Evolutionary conservation across 2,888 invertebrate genomes (phyloP).

Genomic region (Nebria brevicollis): DNA sequence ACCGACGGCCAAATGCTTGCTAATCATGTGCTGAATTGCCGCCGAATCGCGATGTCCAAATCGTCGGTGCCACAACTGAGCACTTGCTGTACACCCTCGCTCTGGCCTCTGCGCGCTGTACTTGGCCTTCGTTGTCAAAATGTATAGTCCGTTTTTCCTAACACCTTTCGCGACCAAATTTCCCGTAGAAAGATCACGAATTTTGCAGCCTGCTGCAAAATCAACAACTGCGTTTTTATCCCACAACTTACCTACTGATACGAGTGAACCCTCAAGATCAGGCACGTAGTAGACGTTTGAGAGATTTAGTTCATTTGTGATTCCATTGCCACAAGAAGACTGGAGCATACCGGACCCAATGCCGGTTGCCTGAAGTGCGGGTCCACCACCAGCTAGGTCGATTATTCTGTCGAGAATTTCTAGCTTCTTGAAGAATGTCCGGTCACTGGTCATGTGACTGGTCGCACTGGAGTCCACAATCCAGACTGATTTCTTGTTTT

Average conservation of each 20-base stretch:
- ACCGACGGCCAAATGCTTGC: slow-evolving; percentile 34
- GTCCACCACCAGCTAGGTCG: not conserved
- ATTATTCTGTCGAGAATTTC: no score
- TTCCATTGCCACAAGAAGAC: not conserved
- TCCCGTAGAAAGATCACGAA: not conserved
- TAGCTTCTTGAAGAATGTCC: no score
- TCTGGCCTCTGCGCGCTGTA: not conserved
- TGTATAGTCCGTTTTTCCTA: not conserved
- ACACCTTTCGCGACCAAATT: not conserved
- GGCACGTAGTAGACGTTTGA: slow-evolving; percentile 5
- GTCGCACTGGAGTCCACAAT: no score
- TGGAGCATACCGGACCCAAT: not conserved
- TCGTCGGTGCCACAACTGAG: slow-evolving; percentile 48
- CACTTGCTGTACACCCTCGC: not conserved
- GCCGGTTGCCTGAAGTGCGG: not conserved
- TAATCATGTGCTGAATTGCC: slow-evolving; percentile 1
- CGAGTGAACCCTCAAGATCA: slow-evolving; percentile 11
- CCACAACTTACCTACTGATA: slow-evolving; percentile 4
- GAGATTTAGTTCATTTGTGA: slow-evolving; percentile 12
- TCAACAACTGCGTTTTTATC: not conserved
- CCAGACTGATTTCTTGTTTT: no score
- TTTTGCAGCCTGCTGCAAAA: slow-evolving; percentile 13
- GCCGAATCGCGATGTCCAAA: slow-evolving; percentile 49
- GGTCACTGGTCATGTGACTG: no score
- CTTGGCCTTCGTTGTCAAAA: not conserved